Conservation (phyloP, 2,113 vertebrate species). For the Coregonus clupeaformis region DNA sequence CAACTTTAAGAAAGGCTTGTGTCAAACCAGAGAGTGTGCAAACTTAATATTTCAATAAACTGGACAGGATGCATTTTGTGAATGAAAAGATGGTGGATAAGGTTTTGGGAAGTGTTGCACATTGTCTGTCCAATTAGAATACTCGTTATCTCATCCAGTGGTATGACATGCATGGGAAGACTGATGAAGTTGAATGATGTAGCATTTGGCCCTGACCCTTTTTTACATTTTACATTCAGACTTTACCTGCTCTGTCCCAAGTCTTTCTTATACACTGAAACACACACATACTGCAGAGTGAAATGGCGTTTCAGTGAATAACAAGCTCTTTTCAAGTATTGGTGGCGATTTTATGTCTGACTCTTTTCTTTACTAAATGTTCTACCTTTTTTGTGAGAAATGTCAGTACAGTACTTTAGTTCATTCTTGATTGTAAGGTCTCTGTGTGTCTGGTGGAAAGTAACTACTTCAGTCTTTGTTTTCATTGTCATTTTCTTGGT, state of each 20-base stretch:
- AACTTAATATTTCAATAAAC: background rate
- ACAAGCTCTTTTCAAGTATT: background rate
- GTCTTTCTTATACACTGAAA: background rate
- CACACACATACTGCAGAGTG: background rate
- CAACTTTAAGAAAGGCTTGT: constrained; percentile 4
- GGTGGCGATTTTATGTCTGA: constrained; percentile 1
- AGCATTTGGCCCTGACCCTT: constrained; percentile 10
- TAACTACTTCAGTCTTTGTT: background rate
- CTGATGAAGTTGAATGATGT: background rate
- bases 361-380: background rate
- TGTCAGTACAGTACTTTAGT: constrained; percentile 9
- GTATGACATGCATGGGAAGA: background rate
- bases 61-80: background rate
- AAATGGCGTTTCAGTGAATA: background rate
- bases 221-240: background rate
- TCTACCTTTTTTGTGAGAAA: background rate
- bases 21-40: constrained; percentile 38
- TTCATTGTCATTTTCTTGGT: background rate
- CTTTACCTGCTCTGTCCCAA: background rate
- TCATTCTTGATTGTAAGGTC: constrained; percentile 25
- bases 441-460: constrained; percentile 12
- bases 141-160: background rate
- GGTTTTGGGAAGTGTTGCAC: background rate
- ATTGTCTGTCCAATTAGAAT: background rate
- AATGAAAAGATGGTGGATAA: constrained; percentile 12